Conservation (phyloP, 1,140 invertebrate species). For the Zaprionus nigranus region DNA sequence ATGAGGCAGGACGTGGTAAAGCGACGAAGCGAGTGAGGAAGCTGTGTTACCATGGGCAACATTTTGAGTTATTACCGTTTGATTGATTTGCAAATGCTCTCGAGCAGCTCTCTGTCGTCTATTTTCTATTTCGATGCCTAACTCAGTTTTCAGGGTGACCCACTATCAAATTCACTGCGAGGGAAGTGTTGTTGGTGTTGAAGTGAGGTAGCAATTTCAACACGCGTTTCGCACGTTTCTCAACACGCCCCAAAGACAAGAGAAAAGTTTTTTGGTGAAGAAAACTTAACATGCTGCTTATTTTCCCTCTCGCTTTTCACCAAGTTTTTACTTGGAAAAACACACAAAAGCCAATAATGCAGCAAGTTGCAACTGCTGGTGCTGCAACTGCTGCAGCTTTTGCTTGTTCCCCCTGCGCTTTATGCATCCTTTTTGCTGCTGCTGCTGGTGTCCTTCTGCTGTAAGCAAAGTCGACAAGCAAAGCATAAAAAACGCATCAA, state of each 20-base stretch:
- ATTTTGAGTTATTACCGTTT: background rate
- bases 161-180: constrained; percentile 31
- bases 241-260: constrained; percentile 16
- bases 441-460: constrained; percentile 23
- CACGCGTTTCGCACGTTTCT: constrained; percentile 32
- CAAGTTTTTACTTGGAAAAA: too few relatives aligned
- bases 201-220: constrained; percentile 23
- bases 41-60: background rate
- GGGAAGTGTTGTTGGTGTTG: constrained; percentile 3
- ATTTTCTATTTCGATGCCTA: constrained; percentile 10
- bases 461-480: constrained; percentile 23
- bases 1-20: background rate
- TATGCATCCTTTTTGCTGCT: constrained; percentile 9
- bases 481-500: constrained; percentile 34
- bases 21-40: background rate
- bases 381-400: constrained; percentile 14
- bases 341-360: constrained; percentile 42
- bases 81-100: constrained; percentile 1
- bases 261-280: constrained; percentile 35
- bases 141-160: constrained; percentile 10
- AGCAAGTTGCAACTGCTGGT: constrained; percentile 36
- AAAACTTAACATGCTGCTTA: constrained; percentile 57
- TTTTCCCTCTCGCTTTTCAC: too few relatives aligned
- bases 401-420: background rate
- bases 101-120: background rate